phyloP scores from a whole-genome alignment of 2,113 vertebrate species.

The Malurus cyaneus region DNA sequence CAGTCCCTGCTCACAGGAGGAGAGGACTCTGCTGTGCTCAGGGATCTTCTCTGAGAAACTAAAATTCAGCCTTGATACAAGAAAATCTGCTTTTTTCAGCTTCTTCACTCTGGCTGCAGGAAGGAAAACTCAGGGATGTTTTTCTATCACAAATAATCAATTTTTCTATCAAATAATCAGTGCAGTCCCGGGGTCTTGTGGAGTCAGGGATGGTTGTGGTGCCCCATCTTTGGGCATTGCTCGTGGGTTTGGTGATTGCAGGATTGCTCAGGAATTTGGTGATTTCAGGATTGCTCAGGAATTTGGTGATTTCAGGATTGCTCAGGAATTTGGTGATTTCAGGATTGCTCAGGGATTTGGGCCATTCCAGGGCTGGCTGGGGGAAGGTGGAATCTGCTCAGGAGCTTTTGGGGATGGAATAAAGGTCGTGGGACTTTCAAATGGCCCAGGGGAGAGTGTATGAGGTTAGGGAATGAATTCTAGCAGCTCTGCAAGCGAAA shows the following conservation, averaged over 20 bases:
- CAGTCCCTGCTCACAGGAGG: not conserved
- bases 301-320: not conserved
- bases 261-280: not conserved
- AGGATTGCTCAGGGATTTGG: not conserved
- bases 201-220: not conserved
- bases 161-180: not conserved
- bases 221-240: not conserved
- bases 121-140: not conserved
- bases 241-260: not conserved
- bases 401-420: not conserved
- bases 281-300: not conserved
- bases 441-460: not conserved
- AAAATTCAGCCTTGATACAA: not conserved
- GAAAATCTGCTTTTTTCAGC: not conserved
- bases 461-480: not conserved
- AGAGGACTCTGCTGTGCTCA: not conserved
- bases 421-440: not conserved
- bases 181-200: accelerated
- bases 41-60: not conserved
- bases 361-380: not conserved
- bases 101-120: not conserved
- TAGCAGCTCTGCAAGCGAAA: not conserved
- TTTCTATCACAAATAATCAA: not conserved
- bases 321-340: too few species aligned
- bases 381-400: not conserved